phyloP scores from a whole-genome alignment of 2,888 invertebrate species.

The Caenorhabditis sp. region DNA sequence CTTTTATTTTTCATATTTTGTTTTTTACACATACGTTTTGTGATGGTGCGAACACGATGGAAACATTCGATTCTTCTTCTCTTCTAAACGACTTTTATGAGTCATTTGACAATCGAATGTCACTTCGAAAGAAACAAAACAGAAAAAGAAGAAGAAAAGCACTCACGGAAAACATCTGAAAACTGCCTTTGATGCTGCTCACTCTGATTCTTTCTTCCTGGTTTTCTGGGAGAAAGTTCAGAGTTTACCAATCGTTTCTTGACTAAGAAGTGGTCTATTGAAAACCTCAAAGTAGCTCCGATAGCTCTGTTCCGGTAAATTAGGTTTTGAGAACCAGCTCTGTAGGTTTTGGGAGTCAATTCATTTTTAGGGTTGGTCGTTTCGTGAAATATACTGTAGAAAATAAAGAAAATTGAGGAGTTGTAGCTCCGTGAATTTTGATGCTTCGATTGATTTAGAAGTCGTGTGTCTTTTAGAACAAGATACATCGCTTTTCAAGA shows the following conservation, averaged over 20 bases:
- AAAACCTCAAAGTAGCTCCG: no score
- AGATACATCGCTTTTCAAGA: no score
- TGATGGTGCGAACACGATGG: constrained; percentile 51
- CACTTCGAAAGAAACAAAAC: constrained; percentile 33
- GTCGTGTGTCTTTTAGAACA: no score
- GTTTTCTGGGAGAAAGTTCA: background rate
- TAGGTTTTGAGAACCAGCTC: no score
- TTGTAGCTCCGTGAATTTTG: no score
- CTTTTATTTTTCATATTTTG: constrained; percentile 24
- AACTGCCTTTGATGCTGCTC: background rate
- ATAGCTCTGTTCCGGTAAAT: no score
- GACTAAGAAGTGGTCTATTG: background rate
- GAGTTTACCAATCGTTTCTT: background rate
- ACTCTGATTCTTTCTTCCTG: background rate
- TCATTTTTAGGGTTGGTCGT: no score
- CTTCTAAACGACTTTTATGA: constrained; percentile 53
- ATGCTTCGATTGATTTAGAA: no score
- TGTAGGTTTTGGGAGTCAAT: no score
- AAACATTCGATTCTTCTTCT: constrained; percentile 48
- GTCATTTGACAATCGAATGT: constrained; percentile 61
- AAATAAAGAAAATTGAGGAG: no score
- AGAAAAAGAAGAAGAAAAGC: constrained; percentile 17
- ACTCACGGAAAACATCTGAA: constrained; percentile 21
- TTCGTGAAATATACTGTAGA: no score
- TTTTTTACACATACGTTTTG: constrained; percentile 36